phyloP scores from a whole-genome alignment of 2,888 invertebrate species.

The Macropis europaea region DNA sequence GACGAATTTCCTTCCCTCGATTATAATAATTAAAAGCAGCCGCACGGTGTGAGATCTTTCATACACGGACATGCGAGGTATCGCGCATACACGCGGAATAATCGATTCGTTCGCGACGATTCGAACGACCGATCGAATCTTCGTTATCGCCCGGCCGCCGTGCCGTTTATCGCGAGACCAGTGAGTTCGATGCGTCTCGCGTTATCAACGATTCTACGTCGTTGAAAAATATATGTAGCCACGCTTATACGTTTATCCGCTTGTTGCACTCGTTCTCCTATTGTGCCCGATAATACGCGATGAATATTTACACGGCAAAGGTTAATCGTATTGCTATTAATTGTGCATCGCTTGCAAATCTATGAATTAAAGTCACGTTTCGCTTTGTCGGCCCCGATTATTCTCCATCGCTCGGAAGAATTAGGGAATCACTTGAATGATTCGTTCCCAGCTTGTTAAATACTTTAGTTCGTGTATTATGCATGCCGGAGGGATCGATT shows the following conservation, averaged over 20 bases:
- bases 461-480: no score
- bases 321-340: constrained; percentile 73
- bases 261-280: constrained; percentile 23
- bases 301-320: constrained; percentile 73
- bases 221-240: constrained; percentile 13
- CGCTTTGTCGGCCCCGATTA: not conserved
- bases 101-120: not conserved
- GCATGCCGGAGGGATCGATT: no score
- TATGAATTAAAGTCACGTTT: no score
- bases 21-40: constrained; percentile 21
- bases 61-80: no score
- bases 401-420: constrained; percentile 10
- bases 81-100: no score
- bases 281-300: constrained; percentile 67
- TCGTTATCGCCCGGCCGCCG: constrained; percentile 10
- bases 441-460: no score
- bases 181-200: not conserved
- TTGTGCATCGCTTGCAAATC: constrained; percentile 64
- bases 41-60: no score
- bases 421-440: constrained; percentile 2
- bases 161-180: not conserved
- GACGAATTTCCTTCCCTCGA: constrained; percentile 27
- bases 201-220: constrained; percentile 30
- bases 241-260: constrained; percentile 8
- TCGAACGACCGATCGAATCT: not conserved